These are phyloP conservation scores for Hemaris fuciformis DNA, from an alignment of 2,888 invertebrate genomes.

Conservation along the genomic window DNA sequence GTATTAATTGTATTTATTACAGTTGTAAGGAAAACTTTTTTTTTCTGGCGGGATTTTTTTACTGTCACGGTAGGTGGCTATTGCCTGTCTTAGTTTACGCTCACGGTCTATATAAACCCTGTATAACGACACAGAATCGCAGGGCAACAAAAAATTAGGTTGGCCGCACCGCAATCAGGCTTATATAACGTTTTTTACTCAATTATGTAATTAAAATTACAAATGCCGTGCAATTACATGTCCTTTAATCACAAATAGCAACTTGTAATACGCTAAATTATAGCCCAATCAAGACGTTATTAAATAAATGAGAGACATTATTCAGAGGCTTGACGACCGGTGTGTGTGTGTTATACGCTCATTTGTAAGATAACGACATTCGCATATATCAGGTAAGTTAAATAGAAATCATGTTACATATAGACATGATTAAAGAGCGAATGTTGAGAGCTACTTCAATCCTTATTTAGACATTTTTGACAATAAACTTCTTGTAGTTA, in stretches of 20 bases:
- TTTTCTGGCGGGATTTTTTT: no score
- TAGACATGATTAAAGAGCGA: no score
- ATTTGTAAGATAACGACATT: neutral
- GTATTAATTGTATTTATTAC: neutral
- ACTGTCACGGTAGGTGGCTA: no score
- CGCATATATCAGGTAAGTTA: neutral
- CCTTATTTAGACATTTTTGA: no score
- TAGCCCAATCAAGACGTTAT: neutral
- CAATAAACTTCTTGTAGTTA: no score
- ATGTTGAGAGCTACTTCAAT: no score
- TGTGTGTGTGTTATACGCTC: neutral
- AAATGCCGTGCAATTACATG: neutral
- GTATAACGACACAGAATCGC: no score
- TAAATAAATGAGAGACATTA: neutral
- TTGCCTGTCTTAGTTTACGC: no score
- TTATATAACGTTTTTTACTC: neutral
- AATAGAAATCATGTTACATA: neutral
- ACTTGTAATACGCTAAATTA: neutral
- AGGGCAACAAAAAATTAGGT: neutral
- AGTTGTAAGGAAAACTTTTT: no score
- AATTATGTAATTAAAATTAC: neutral
- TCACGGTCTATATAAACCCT: no score
- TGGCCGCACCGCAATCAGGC: neutral
- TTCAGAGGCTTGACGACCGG: neutral
- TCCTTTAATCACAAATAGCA: neutral